Evolutionary conservation across 2,113 vertebrate genomes (phyloP), one percentile per base, ranked within the genome.

Genomic region (Cyprinodon brontotheroides): DNA sequence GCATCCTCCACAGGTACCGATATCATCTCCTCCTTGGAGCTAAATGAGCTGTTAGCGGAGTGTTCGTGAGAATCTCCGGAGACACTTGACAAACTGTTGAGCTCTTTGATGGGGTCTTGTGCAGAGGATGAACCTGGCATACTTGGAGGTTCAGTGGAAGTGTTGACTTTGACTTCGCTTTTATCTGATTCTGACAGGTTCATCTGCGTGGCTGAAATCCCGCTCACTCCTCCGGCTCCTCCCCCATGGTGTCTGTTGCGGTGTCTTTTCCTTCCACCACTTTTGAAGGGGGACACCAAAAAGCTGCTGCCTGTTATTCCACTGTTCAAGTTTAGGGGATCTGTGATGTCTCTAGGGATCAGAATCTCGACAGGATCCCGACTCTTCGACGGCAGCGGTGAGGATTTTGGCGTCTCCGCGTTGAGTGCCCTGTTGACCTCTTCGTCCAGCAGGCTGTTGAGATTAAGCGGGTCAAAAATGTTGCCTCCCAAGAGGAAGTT

Each of bases 371-470:
- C 96, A 0, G 97, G 97, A 78, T 98, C 97, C 2, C 95, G 89
- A 68, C 94, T 96, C 74, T 96, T 95, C 14, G 94, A 91, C 0
- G 97, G 97, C 70, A 98, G 93, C 0, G 97, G 97, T 6, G 97
- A 98, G 2, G 96, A 98, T 75, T 97, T 96, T n/a, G 97, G 97
- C 1, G 97, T 98, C 91, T 97, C 96, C 0, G 97, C 97, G 9
- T 98, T 98, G 61, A 97, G 94, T 0, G 96, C 95, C 59, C 79
- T 92, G 93, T 95, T 98, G 71, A 98, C 96, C 81, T 98, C 97
- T 89, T 98, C 97, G 41, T 98, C 97, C 87, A 97, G 69, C 43
- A 97, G 92, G 72, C 97, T 98, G 93, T 98, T 98, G 75, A 98
- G 96, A 89, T 98, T 98, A 11, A 98, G 90, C 0, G 97, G 97